Percentiles rank a stretch among this genome's conserved stretches.
phyloP scores from a whole-genome alignment of 2,888 invertebrate species.

The Drosophila mercatorum region DNA sequence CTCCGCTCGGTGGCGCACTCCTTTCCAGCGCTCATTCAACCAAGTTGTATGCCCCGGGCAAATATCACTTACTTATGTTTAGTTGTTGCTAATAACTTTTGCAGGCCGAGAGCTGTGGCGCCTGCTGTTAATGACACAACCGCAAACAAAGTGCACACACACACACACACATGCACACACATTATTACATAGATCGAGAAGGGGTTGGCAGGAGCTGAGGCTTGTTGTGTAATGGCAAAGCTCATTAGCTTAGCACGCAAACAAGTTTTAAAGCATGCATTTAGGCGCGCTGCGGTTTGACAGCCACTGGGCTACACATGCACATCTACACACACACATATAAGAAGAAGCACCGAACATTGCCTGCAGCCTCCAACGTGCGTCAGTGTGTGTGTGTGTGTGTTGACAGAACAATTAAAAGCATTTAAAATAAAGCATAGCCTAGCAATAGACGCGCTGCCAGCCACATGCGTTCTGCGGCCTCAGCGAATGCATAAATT shows the following conservation, averaged over 20 bases:
- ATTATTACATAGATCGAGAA: constrained; percentile 18
- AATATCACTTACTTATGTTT: constrained; percentile 79
- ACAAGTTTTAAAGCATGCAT: constrained; percentile 81
- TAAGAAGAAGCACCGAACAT: constrained; percentile 35
- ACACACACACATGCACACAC: constrained; percentile 20
- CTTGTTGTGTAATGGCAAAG: constrained; percentile 79
- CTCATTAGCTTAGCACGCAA: constrained; percentile 80
- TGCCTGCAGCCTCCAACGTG: constrained; percentile 38
- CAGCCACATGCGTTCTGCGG: constrained; percentile 53
- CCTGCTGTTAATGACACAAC: constrained; percentile 81
- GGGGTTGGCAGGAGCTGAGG: constrained; percentile 5
- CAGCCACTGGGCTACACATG: constrained; percentile 52
- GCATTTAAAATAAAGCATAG: constrained; percentile 80
- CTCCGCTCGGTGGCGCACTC: constrained; percentile 1
- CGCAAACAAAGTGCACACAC: constrained; percentile 78
- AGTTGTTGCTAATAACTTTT: constrained; percentile 78
- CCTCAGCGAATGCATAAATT: constrained; percentile 74
- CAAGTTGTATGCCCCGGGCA: constrained; percentile 64
- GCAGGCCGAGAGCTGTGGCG: constrained; percentile 67
- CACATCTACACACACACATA: constrained; percentile 11
- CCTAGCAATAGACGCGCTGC: constrained; percentile 64
- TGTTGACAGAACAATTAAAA: constrained; percentile 82
- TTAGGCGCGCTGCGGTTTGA: constrained; percentile 77
- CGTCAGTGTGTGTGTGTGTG: constrained; percentile 21
- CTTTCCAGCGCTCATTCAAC: constrained; percentile 27